phyloP scores from a whole-genome alignment of 2,113 vertebrate genomes.

The Microcebus jonahi region DNA sequence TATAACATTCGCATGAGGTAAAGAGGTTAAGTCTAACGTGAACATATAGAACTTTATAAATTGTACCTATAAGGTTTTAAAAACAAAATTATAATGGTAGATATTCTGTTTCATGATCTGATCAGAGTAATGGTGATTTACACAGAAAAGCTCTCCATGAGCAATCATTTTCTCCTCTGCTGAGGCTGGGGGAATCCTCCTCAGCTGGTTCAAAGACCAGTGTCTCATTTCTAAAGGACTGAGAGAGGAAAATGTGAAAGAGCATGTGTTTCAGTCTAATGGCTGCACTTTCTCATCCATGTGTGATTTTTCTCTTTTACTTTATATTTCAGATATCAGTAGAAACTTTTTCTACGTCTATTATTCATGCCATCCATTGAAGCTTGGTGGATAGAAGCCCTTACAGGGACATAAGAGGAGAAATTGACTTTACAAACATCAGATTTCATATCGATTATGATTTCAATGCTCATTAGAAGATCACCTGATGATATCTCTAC shows the following conservation, averaged over 20 bases:
- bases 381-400: background rate
- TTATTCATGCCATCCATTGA: background rate
- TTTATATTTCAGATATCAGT: background rate
- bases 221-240: background rate
- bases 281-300: background rate
- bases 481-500: background rate
- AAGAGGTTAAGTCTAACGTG: background rate
- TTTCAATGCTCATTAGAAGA: background rate
- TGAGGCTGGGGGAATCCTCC: background rate
- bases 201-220: background rate
- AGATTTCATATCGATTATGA: background rate
- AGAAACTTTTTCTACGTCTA: background rate
- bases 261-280: background rate
- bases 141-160: background rate
- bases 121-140: background rate
- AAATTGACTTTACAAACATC: background rate
- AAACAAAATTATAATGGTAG: background rate
- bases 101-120: background rate
- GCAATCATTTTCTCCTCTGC: background rate
- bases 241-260: background rate
- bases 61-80: background rate
- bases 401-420: background rate
- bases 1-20: background rate
- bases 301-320: background rate
- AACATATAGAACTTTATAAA: background rate